Base-by-base conservation (phyloP, 30 jellyfish, hydroid and myxozoan species). In the Aurelia aurita region DNA sequence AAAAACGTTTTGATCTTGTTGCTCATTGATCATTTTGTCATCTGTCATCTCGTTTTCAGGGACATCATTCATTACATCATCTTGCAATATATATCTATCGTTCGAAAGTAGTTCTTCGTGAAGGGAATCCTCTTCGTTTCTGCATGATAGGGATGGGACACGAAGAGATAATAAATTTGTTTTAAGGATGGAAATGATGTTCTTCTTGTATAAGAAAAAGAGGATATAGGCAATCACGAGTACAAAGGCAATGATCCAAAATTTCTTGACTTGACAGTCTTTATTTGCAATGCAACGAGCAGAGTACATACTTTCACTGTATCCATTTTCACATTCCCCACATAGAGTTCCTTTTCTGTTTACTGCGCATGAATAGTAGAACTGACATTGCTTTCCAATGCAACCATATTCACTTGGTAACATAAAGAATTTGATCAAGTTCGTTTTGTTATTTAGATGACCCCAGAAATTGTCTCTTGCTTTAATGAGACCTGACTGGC, bases 381-480 rank as follows among this genome's bases (percentile, higher is more conserved):
- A 29, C 31, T 23, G 53, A 16, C 85, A 72, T 53, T 51, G 85
- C 27, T 13, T 9, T 18, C 58, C 58, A 15, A 11, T 7, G 22
- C 85, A 72, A 11, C 85, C 85, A 34, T 72, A 72, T 16, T 72
- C 85, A 16, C 28, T 18, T 13, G 51, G 85, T 18, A 72, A 51
- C 39, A 28, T 68, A 72, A 72, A 19, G 72, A 72, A 54, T 19
- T 15, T 16, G 53, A 72, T 53, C 19, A 16, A 12, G 13, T 54
- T 19, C 2, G 68, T 29, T 13, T 54, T 51, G 27, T 2, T 22
- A 6, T 47, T 35, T 27, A 8, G 18, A 29, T 4, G 25, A 21
- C 85, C 85, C 85, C 85, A 72, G 28, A 72, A 72, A 6, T 54
- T 54, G 55, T 51, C 58, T 61, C 58, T 72, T 46, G 85, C 9